phyloP scores from a whole-genome alignment of 2,113 vertebrate species.

The Sialia sialis region DNA sequence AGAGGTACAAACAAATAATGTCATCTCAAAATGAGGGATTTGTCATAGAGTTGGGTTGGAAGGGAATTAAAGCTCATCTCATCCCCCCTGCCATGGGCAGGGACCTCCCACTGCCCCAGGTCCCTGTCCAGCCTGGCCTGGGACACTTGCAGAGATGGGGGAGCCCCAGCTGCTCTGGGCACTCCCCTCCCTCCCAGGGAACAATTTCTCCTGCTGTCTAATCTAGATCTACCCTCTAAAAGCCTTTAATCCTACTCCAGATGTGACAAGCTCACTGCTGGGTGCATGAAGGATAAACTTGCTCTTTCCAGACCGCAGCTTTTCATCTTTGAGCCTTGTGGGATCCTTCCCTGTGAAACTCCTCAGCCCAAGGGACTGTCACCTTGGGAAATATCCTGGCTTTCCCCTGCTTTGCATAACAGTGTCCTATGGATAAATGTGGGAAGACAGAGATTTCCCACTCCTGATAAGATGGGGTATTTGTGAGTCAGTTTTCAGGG shows the following conservation, averaged over 20 bases:
- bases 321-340: not conserved
- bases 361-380: not conserved
- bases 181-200: not conserved
- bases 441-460: not conserved
- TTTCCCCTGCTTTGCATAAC: constrained; percentile 27
- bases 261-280: not conserved
- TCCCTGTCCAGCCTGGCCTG: rapidly evolving
- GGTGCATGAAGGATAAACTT: not conserved
- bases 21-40: not conserved
- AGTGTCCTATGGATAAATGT: not conserved
- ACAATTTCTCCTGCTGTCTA: not conserved
- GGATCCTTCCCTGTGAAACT: not conserved
- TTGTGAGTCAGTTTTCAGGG: not conserved
- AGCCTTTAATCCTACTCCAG: not conserved
- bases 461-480: not conserved
- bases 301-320: not conserved
- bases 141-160: not conserved
- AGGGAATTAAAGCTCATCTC: not conserved
- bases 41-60: not conserved
- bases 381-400: not conserved
- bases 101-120: not conserved
- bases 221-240: not conserved
- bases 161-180: not conserved
- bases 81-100: not conserved
- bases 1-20: not conserved